These are phyloP conservation scores for Chelon labrosus DNA, from an alignment of 2,797 vertebrate genomes.

Conservation along the genomic window DNA sequence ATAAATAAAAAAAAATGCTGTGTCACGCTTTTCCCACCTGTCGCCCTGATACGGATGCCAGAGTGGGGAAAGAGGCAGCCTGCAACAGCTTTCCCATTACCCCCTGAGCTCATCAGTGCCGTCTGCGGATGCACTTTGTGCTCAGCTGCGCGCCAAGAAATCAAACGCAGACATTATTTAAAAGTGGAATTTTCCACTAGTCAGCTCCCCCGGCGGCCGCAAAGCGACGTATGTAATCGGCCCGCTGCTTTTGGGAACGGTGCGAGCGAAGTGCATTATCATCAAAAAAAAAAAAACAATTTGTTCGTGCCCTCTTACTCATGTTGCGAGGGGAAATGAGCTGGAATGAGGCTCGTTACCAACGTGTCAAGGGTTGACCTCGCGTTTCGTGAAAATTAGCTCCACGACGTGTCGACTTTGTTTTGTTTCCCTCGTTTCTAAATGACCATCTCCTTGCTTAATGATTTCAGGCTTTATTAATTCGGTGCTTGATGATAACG, in stretches of 20 bases:
- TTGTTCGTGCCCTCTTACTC: not conserved
- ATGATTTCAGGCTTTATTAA: constrained; percentile 30
- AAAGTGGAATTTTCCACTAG: constrained; percentile 56
- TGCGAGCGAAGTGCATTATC: constrained; percentile 34
- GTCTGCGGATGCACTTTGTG: constrained; percentile 57
- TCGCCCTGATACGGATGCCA: constrained; percentile 46
- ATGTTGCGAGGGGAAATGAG: constrained; percentile 8
- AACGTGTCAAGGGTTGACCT: constrained; percentile 24
- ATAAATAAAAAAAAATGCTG: constrained; percentile 66
- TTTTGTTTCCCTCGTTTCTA: constrained; percentile 18
- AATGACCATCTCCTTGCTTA: constrained; percentile 35
- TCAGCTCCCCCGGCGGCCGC: constrained; percentile 41
- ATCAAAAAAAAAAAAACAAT: constrained; percentile 25
- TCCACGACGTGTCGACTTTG: constrained; percentile 4
- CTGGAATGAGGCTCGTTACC: constrained; percentile 22
- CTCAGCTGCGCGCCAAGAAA: constrained; percentile 48
- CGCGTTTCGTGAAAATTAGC: constrained; percentile 9
- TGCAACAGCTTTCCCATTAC: constrained; percentile 54
- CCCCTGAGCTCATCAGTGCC: constrained; percentile 45
- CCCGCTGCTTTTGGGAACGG: constrained; percentile 14
- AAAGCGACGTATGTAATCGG: constrained; percentile 47
- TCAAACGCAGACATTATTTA: constrained; percentile 64
- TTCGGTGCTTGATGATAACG: constrained; percentile 25
- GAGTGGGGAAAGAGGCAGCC: constrained; percentile 36
- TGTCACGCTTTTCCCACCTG: constrained; percentile 67